A percentile compares a stretch with the other conserved stretches of the same genome.
Evolutionary conservation across 2,888 invertebrate genomes (phyloP).

Genomic region (Thyatira batis): DNA sequence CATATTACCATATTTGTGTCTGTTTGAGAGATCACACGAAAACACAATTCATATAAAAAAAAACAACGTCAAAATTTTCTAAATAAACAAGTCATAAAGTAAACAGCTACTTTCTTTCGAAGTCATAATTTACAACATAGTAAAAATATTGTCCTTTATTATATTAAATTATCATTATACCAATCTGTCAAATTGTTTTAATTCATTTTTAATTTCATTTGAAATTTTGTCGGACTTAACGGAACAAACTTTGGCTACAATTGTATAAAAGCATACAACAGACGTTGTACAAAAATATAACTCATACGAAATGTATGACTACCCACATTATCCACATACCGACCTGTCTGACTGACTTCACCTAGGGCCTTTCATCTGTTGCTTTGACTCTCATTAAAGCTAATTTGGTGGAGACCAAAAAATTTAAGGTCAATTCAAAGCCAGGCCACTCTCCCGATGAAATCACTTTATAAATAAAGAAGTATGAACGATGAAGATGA

Average conservation of each 20-base stretch:
- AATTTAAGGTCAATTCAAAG: neutral
- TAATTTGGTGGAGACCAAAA: neutral
- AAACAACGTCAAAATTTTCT: constrained; percentile 61
- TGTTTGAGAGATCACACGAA: constrained; percentile 53
- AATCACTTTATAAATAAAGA: constrained; percentile 35
- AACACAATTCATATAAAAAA: constrained; percentile 69
- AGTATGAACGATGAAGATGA: constrained; percentile 42
- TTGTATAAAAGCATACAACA: constrained; percentile 37
- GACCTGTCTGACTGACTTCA: neutral
- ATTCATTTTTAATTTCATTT: constrained; percentile 74
- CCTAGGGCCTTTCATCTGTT: neutral
- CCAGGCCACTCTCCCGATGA: neutral
- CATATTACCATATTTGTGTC: constrained; percentile 19
- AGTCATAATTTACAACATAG: constrained; percentile 50
- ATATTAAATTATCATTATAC: constrained; percentile 31
- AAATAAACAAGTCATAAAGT: constrained; percentile 62
- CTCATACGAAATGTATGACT: constrained; percentile 51
- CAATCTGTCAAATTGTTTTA: constrained; percentile 53
- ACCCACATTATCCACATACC: constrained; percentile 15
- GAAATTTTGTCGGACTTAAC: constrained; percentile 53
- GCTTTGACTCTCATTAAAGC: neutral
- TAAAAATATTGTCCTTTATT: constrained; percentile 45
- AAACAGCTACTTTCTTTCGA: constrained; percentile 43
- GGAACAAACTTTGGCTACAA: constrained; percentile 59
- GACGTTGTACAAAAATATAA: constrained; percentile 47